Evolutionary conservation across 2,888 invertebrate genomes (phyloP).

Genomic region (Sarcophaga variegata): DNA sequence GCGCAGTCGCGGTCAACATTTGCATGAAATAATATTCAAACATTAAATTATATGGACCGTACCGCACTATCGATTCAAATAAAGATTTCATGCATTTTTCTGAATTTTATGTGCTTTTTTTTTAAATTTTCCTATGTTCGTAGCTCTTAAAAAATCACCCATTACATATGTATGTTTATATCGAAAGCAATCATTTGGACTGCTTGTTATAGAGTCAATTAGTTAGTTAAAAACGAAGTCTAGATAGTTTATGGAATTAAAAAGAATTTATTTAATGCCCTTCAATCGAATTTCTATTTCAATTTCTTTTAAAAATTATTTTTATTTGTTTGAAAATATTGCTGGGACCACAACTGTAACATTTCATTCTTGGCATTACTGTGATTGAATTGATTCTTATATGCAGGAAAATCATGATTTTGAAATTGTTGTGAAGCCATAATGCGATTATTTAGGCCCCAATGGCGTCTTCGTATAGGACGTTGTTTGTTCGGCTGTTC

Average conservation of each 20-base stretch:
- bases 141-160: too few relatives aligned
- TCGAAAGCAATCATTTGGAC: neutral
- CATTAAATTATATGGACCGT: too few relatives aligned
- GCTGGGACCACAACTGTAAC: neutral
- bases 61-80: too few relatives aligned
- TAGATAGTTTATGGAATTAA: neutral
- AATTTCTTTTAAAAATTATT: neutral
- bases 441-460: conserved; percentile 25
- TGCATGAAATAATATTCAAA: too few relatives aligned
- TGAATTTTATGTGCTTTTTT: too few relatives aligned
- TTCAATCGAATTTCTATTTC: neutral
- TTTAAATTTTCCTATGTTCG: too few relatives aligned
- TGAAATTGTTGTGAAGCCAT: neutral
- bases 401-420: neutral
- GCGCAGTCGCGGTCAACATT: too few relatives aligned
- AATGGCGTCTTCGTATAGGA: neutral
- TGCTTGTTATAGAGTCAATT: neutral
- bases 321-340: conserved; percentile 8
- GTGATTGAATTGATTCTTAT: neutral
- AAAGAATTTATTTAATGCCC: too few relatives aligned
- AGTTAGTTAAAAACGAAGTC: neutral
- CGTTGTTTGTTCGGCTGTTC: fast-evolving
- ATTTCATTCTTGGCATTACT: neutral
- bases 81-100: too few relatives aligned
- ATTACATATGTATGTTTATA: too few relatives aligned